Evolutionary conservation across 2,797 vertebrate species (phyloP).

Genomic region (Harpagifer antarcticus): DNA sequence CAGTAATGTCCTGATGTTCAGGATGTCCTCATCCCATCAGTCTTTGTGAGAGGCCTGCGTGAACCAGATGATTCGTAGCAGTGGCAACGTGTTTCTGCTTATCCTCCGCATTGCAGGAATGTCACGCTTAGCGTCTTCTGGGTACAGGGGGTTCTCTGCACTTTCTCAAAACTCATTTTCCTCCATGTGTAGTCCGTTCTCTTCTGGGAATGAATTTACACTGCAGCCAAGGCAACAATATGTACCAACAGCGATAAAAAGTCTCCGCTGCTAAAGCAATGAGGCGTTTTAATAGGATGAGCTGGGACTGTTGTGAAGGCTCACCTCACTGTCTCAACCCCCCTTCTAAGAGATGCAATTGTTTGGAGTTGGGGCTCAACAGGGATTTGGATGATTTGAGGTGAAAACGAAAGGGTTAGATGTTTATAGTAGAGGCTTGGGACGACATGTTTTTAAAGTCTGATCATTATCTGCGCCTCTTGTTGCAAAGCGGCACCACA

Average conservation of each 20-base stretch:
- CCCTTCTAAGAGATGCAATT: conserved; percentile 47
- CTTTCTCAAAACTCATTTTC: conserved; percentile 78
- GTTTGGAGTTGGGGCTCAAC: conserved; percentile 70
- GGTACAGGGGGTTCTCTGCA: conserved; percentile 56
- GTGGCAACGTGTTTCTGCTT: conserved; percentile 65
- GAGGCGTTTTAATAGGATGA: conserved; percentile 83
- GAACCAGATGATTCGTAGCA: conserved; percentile 53
- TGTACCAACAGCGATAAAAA: conserved; percentile 70
- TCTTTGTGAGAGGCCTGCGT: conserved; percentile 40
- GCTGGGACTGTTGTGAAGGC: conserved; percentile 70
- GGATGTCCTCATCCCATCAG: conserved; percentile 56
- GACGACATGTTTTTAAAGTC: conserved; percentile 51
- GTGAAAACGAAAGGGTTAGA: conserved; percentile 68
- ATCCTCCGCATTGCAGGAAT: conserved; percentile 74
- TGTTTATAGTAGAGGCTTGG: conserved; percentile 44
- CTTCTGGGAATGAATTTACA: conserved; percentile 74
- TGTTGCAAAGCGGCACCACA: conserved; percentile 48
- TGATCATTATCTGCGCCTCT: conserved; percentile 67
- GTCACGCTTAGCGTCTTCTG: conserved; percentile 71
- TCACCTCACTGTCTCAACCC: conserved; percentile 46
- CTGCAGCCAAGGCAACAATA: conserved; percentile 76
- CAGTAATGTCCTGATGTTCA: conserved; percentile 28
- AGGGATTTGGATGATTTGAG: conserved; percentile 76
- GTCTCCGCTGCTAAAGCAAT: conserved; percentile 77
- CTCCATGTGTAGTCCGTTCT: conserved; percentile 68